Evolutionary conservation across 2,888 invertebrate species (phyloP), one percentile per base, ranked within the genome.

Genomic region (Drosophila tanythrix): DNA sequence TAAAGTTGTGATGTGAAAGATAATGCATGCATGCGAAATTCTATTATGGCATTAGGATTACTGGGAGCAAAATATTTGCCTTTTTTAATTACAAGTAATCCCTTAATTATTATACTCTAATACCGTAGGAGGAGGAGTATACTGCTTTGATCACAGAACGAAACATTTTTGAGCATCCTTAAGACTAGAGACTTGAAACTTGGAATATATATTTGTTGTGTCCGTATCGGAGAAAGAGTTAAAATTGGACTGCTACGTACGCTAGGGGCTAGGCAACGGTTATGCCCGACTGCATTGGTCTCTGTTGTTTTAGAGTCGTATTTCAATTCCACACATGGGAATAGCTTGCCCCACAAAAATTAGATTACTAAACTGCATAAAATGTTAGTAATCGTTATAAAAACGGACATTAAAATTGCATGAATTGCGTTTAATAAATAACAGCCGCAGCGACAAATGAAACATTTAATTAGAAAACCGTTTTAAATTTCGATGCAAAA

Each of bases 381-480:
- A 4, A 25, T n/a, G 1, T 27, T n/a, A 1, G 35, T 35, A 35
- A 29, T 18, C 4, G 27, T 11, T 3, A 29, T 15, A 43, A 27
- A 57, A 27, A 15, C 5, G 33, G 60, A 43, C 56, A 66, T 76
- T 70, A 64, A 60, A 75, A 70, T 66, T 70, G 33, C 36, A 52
- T 56, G 50, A 79, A 70, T 71, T 70, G 71, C 51, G 51, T 80
- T 71, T 63, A 72, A 66, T 72, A 73, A 70, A 68, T 63, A 62
- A 61, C 52, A 18, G 62, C 10, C 40, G 60, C 64, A 74, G 67
- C 56, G 74, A 56, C 72, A 75, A 78, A 73, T 70, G 66, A 40
- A 66, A 51, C 64, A 69, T 79, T 87, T 81, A 87, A 87, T 87
- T 87, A 82, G 84, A 58, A 62, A 74, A 79, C 72, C 78, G 75